These are phyloP conservation scores for Biston betularia DNA, from an alignment of 2,888 invertebrate species.

Conservation along the genomic window DNA sequence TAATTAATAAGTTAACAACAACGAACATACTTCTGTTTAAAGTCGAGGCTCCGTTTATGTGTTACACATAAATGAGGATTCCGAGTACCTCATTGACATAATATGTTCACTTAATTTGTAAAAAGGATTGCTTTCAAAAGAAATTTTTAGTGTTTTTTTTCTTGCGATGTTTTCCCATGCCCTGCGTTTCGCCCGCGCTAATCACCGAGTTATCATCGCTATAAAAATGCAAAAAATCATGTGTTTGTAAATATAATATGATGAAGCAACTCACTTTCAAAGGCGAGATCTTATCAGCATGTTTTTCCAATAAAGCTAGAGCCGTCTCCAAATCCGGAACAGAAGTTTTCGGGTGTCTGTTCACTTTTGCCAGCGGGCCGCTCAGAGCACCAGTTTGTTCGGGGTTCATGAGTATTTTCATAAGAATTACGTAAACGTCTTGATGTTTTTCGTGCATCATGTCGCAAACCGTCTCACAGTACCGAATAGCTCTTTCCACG, in stretches of 20 bases:
- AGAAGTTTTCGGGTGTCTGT: slow-evolving; percentile 86
- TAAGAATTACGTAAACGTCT: slow-evolving; percentile 88
- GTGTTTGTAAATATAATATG: background rate
- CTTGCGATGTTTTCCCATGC: too few relatives aligned
- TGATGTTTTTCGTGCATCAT: slow-evolving; percentile 66
- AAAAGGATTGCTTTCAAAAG: too few relatives aligned
- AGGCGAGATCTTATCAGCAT: slow-evolving; percentile 94
- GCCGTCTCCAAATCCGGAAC: slow-evolving; percentile 93
- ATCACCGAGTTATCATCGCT: too few relatives aligned
- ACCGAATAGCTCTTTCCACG: slow-evolving; percentile 92
- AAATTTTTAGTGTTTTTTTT: too few relatives aligned
- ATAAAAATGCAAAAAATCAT: too few relatives aligned
- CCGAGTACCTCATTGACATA: too few relatives aligned
- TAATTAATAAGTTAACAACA: too few relatives aligned
- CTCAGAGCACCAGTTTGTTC: slow-evolving; percentile 61
- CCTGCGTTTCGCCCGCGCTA: too few relatives aligned
- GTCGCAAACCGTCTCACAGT: slow-evolving; percentile 91
- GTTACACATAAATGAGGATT: too few relatives aligned
- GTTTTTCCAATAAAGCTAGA: slow-evolving; percentile 92
- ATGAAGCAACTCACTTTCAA: slow-evolving; percentile 84
- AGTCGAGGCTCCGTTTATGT: too few relatives aligned
- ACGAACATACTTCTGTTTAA: too few relatives aligned
- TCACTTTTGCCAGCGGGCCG: slow-evolving; percentile 78
- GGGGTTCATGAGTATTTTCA: slow-evolving; percentile 82
- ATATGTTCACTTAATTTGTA: too few relatives aligned